These are phyloP conservation scores for Drosophila equinoxialis DNA, from an alignment of 1,140 invertebrate genomes.

Conservation along the genomic window DNA sequence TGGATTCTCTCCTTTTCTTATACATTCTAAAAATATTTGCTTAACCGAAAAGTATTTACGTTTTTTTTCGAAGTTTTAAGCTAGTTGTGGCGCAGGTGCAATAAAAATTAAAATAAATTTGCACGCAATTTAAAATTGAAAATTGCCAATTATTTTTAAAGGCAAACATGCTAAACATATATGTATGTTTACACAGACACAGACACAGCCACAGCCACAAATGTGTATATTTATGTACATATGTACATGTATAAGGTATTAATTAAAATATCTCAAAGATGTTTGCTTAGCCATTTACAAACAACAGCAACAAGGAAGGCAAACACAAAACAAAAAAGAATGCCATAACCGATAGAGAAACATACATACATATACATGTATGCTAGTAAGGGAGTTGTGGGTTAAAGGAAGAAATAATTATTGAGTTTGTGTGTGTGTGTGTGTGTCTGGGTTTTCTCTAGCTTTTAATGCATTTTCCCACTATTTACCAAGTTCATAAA, in stretches of 20 bases:
- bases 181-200: neutral
- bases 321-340: conserved; percentile 41
- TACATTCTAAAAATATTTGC: conserved; percentile 77
- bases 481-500: conserved; percentile 77
- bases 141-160: conserved; percentile 74
- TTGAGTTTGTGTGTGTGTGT: conserved; percentile 20
- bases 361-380: neutral
- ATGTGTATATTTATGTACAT: neutral
- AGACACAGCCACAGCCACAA: neutral
- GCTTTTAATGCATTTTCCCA: conserved; percentile 54
- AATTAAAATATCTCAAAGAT: conserved; percentile 64
- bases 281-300: conserved; percentile 65
- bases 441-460: conserved; percentile 24
- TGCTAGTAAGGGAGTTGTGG: neutral
- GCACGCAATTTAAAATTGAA: conserved; percentile 74
- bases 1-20: conserved; percentile 14
- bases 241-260: conserved; percentile 42
- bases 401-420: conserved; percentile 39
- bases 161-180: conserved; percentile 44
- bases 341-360: conserved; percentile 38
- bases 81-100: conserved; percentile 38
- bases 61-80: conserved; percentile 19
- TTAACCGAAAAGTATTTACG: conserved; percentile 49
- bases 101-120: conserved; percentile 77
- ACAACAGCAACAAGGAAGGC: conserved; percentile 38